Conservation (phyloP, 1,140 invertebrate species). For the Eriocheir sinensis region DNA sequence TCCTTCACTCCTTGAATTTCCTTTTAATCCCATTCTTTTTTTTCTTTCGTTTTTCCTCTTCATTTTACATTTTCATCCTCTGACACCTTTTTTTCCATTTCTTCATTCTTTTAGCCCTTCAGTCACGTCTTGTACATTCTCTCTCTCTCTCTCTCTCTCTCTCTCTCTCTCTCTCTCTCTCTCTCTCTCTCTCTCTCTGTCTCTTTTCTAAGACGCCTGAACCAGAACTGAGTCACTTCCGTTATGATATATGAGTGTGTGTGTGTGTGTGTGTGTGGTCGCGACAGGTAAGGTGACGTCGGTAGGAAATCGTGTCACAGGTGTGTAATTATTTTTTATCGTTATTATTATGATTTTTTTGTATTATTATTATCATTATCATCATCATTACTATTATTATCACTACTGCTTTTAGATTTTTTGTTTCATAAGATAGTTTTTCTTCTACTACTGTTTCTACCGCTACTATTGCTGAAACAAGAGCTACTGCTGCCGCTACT, state of each 20-base stretch:
- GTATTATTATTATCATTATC: too few species aligned
- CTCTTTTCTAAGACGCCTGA: background rate
- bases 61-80: background rate
- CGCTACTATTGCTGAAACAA: background rate
- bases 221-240: background rate
- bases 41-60: background rate
- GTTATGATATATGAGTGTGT: background rate
- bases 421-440: background rate
- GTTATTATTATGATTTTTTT: too few species aligned
- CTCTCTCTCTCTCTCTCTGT: background rate
- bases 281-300: too few species aligned
- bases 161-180: constrained; percentile 7
- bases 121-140: background rate
- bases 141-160: background rate
- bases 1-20: background rate
- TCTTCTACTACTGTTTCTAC: background rate
- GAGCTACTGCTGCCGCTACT: background rate
- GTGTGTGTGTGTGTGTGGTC: constrained; percentile 24
- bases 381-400: background rate
- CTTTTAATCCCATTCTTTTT: background rate
- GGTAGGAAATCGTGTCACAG: too few species aligned
- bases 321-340: too few species aligned
- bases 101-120: too few species aligned
- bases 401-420: background rate
- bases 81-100: background rate